Evolutionary conservation across 1,140 invertebrate species (phyloP).

Genomic region (Helicoverpa zea): DNA sequence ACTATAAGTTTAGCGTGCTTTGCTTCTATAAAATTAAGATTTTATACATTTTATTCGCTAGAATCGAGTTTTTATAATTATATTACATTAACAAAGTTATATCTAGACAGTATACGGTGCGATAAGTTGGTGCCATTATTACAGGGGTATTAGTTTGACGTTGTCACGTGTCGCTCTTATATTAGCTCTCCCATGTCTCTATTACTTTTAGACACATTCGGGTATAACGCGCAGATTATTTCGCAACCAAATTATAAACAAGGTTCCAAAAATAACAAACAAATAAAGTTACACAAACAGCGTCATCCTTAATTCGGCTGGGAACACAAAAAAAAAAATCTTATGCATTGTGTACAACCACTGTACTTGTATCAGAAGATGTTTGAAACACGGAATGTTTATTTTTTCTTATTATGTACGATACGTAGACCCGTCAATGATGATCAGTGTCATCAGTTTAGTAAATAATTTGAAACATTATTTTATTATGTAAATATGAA

Average conservation of each 20-base stretch:
- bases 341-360: slow-evolving; percentile 16
- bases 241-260: not conserved
- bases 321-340: not conserved
- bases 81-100: slow-evolving; percentile 86
- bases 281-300: slow-evolving; percentile 6
- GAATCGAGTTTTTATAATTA: slow-evolving; percentile 82
- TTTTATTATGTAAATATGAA: slow-evolving; percentile 83
- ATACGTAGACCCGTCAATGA: slow-evolving; percentile 31
- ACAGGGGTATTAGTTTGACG: slow-evolving; percentile 83
- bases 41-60: slow-evolving; percentile 85
- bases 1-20: slow-evolving; percentile 86
- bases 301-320: slow-evolving; percentile 1
- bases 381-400: not conserved
- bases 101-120: slow-evolving; percentile 85
- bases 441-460: slow-evolving; percentile 32
- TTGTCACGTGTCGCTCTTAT: slow-evolving; percentile 61
- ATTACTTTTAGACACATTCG: slow-evolving; percentile 4
- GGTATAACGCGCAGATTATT: too few relatives aligned
- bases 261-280: slow-evolving; percentile 5
- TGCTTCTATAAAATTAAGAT: slow-evolving; percentile 85
- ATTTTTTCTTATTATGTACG: slow-evolving; percentile 18
- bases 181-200: slow-evolving; percentile 22
- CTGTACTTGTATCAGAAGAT: slow-evolving; percentile 31
- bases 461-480: slow-evolving; percentile 42
- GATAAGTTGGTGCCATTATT: slow-evolving; percentile 87